Evolutionary conservation across 2,888 invertebrate genomes (phyloP), one percentile per base, ranked within the genome.

Genomic region (Synergus japonicus): DNA sequence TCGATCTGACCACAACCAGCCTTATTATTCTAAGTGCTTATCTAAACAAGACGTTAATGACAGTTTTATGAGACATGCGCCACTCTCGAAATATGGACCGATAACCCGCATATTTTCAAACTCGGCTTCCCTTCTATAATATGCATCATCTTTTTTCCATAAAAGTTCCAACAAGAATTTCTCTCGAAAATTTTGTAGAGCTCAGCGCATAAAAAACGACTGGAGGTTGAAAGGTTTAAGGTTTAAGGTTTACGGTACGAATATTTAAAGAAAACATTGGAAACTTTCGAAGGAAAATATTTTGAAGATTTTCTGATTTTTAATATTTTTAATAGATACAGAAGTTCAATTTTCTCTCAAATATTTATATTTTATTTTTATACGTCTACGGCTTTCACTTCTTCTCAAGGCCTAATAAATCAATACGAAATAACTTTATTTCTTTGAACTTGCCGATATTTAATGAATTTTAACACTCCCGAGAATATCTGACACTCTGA

Each of bases 41-140:
- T 83, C 81, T 82, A 81, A 84, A 84, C 82, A 69, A 67, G 60
- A 77, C 73, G 76, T 60, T 78, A 65, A 79, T 82, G 79, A 79
- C 65, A 83, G 85, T 85, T 85, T 85, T 83, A 83, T 84, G 76
- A 66, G 54, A 18, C 65, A 44, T 29, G 77, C 37, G 76, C 73
- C 54, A 58, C 10, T 58, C 73, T 15, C 54, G 37, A 73, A 73
- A 22, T 46, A 54, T 73, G 41, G 10, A 73, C n/a, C 54, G 73
- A 73, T 73, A 73, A 73, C 54, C 29, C 41, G 73, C 12, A 73
- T 73, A 73, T 73, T 73, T 73, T 73, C 15, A 54, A 54, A 37
- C n/a, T 54, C 1, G n/a, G 49, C n/a, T 54, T 37, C 54, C 41
- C 54, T 54, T 73, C 54, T 73, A 54, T 41, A 58, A 54, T 73